A percentile compares a stretch with the other conserved stretches of the same genome.
Evolutionary conservation across 2,888 invertebrate genomes (phyloP).

Genomic region (Lucinisca nassula): DNA sequence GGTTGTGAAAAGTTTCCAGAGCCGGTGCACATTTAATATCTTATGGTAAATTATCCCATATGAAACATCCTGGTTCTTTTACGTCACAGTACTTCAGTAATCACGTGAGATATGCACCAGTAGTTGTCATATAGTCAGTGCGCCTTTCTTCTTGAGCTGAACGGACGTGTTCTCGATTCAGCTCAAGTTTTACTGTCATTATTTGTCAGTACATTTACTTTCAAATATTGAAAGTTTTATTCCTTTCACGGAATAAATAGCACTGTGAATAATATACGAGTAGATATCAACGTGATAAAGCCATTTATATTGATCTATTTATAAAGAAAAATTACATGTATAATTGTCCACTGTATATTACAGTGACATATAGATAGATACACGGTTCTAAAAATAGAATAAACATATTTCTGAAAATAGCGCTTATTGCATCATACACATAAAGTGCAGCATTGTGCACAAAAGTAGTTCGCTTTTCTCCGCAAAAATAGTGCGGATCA

Average conservation of each 20-base stretch:
- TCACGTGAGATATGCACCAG: constrained; percentile 18
- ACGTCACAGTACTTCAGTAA: constrained; percentile 25
- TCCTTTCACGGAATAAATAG: background rate
- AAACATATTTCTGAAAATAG: too few relatives aligned
- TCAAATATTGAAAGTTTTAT: background rate
- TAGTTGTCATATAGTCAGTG: constrained; percentile 16
- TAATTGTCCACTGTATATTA: background rate
- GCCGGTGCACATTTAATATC: too few relatives aligned
- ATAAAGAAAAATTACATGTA: too few relatives aligned
- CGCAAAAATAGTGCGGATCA: background rate
- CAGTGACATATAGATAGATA: too few relatives aligned
- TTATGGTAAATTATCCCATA: too few relatives aligned
- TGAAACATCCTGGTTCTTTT: too few relatives aligned
- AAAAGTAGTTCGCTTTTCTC: background rate
- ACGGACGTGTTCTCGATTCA: constrained; percentile 25
- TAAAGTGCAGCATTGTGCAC: too few relatives aligned
- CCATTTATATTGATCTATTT: background rate
- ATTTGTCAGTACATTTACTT: background rate
- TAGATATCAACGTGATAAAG: background rate
- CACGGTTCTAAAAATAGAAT: too few relatives aligned
- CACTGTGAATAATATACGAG: background rate
- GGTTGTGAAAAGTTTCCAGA: too few relatives aligned
- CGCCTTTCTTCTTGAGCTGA: constrained; percentile 20
- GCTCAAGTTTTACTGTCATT: background rate
- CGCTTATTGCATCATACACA: too few relatives aligned